Evolutionary conservation across 2,888 invertebrate species (phyloP).

Genomic region (Orchesellides sinensis): DNA sequence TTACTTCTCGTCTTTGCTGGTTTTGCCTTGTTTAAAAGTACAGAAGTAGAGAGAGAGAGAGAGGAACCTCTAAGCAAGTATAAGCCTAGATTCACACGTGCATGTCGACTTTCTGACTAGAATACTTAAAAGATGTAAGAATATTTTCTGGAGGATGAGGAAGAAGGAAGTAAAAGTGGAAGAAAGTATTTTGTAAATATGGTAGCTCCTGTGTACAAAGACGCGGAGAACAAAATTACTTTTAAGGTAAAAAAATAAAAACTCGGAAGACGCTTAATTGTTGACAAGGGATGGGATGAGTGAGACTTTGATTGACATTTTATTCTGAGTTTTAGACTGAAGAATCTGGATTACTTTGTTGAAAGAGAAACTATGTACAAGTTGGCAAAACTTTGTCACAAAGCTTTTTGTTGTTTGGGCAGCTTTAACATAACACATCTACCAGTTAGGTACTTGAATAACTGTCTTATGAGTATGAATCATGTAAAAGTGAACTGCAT

Average conservation of each 20-base stretch:
- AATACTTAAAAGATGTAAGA: slow-evolving; percentile 43
- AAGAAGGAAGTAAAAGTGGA: neutral
- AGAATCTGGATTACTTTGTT: no score
- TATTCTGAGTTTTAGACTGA: slow-evolving; percentile 16
- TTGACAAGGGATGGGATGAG: slow-evolving; percentile 5
- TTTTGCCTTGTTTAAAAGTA: no score
- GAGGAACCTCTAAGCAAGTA: no score
- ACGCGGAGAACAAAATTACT: neutral
- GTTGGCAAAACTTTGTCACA: no score
- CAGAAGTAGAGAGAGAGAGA: neutral
- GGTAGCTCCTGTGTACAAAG: neutral
- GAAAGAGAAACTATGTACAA: no score
- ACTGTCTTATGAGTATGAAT: no score
- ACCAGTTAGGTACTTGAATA: no score
- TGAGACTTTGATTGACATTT: slow-evolving; percentile 24
- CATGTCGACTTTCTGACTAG: slow-evolving; percentile 63
- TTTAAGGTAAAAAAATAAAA: slow-evolving; percentile 5
- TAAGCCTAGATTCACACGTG: slow-evolving; percentile 64
- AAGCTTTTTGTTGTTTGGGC: no score
- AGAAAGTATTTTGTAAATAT: slow-evolving; percentile 2
- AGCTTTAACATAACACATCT: no score
- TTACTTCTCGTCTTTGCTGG: slow-evolving; percentile 3
- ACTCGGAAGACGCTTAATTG: slow-evolving; percentile 31
- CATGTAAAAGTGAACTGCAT: no score
- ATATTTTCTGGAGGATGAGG: slow-evolving; percentile 14